Evolutionary conservation across 2,888 invertebrate species (phyloP).

Genomic region (Drosophila neonasuta): DNA sequence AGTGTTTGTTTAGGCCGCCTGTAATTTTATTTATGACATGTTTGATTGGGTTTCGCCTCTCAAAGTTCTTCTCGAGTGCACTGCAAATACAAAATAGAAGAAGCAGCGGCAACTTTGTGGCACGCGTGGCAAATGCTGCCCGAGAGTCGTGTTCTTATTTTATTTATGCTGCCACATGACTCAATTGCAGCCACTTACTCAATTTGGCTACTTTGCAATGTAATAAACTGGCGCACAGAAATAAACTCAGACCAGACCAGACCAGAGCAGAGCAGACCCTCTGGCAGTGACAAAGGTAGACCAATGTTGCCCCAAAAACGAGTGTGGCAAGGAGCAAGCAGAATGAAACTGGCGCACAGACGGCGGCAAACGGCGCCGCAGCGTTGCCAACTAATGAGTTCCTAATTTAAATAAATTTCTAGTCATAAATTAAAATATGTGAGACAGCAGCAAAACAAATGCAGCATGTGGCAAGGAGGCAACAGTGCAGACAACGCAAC

Average conservation of each 20-base stretch:
- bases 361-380: conserved; percentile 29
- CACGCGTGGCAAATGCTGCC: conserved; percentile 40
- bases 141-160: conserved; percentile 8
- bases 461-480: conserved; percentile 29
- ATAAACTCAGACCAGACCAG: conserved; percentile 39
- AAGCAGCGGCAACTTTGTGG: neutral
- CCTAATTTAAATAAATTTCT: conserved; percentile 77
- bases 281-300: conserved; percentile 53
- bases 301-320: neutral
- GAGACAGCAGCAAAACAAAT: conserved; percentile 43
- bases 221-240: conserved; percentile 65
- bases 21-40: conserved; percentile 77
- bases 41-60: conserved; percentile 62
- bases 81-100: conserved; percentile 41
- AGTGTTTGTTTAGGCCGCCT: conserved; percentile 71
- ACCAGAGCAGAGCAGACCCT: no score
- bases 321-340: neutral
- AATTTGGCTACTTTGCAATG: conserved; percentile 67
- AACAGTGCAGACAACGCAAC: conserved; percentile 8
- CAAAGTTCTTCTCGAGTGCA: conserved; percentile 29
- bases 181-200: conserved; percentile 73
- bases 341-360: neutral
- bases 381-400: conserved; percentile 74
- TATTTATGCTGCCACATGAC: conserved; percentile 70
- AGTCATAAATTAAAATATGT: conserved; percentile 74